Conservation (phyloP, 53 echinoderm and acorn worm genomes). For the Holothuria scabra region DNA sequence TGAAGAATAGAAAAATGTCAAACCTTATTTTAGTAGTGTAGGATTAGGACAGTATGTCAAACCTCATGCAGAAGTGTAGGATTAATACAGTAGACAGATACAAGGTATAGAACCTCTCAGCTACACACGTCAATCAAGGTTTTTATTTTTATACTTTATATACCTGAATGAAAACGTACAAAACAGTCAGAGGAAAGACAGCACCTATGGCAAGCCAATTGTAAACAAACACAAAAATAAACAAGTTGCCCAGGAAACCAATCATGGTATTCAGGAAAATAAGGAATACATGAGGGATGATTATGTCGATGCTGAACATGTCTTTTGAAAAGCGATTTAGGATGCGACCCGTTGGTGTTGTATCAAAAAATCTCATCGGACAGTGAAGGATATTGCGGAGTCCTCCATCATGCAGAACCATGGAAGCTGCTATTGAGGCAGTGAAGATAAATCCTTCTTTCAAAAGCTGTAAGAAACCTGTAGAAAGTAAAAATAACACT, state of each 20-base stretch:
- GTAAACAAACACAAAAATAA: background rate
- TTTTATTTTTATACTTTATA: too few relatives aligned
- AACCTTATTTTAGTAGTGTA: too few relatives aligned
- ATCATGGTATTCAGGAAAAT: slow-evolving; percentile 49
- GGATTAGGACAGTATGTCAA: too few relatives aligned
- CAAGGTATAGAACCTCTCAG: too few relatives aligned
- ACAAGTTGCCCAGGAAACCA: slow-evolving; percentile 24
- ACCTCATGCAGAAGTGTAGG: too few relatives aligned
- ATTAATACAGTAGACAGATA: too few relatives aligned
- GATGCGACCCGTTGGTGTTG: slow-evolving; percentile 75
- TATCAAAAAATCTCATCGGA: slow-evolving; percentile 81
- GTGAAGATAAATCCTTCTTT: slow-evolving; percentile 5
- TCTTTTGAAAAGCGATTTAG: slow-evolving; percentile 84
- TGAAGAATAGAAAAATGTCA: too few relatives aligned
- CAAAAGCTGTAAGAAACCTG: background rate
- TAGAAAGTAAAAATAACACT: background rate
- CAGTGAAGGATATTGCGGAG: slow-evolving; percentile 63
- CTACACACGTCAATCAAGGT: too few relatives aligned
- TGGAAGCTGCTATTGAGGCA: slow-evolving; percentile 58
- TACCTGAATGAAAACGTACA: too few relatives aligned
- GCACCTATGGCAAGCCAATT: too few relatives aligned
- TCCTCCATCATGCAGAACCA: slow-evolving; percentile 51
- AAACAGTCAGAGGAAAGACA: too few relatives aligned
- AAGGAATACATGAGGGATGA: slow-evolving; percentile 56
- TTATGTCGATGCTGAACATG: slow-evolving; percentile 62